These are phyloP conservation scores for Drymodes brunneopygia DNA, from an alignment of 2,113 vertebrate species.

Conservation along the genomic window DNA sequence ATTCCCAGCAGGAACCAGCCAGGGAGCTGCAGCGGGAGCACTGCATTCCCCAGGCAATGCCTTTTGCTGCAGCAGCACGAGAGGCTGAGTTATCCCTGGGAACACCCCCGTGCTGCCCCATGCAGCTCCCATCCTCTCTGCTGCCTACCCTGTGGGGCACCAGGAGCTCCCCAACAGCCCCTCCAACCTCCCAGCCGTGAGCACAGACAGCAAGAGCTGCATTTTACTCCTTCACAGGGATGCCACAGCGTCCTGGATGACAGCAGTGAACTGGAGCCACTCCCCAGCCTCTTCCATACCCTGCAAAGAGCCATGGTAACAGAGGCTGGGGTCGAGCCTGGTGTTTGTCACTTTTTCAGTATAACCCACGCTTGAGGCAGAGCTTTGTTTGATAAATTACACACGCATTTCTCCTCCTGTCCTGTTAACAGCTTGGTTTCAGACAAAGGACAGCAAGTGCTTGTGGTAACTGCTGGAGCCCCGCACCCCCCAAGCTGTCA, in stretches of 20 bases:
- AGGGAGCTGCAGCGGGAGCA: background rate
- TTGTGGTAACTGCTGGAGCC: background rate
- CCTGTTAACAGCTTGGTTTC: background rate
- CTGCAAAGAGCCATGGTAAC: background rate
- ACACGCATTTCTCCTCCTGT: background rate
- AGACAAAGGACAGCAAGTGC: background rate
- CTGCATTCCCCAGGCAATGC: background rate
- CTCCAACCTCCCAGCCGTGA: rapidly evolving
- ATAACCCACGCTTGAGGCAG: background rate
- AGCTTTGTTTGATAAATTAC: background rate
- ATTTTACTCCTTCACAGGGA: background rate
- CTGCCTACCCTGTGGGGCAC: background rate
- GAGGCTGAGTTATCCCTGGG: background rate
- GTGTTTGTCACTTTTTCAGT: background rate
- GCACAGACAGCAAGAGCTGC: background rate
- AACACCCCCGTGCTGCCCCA: rapidly evolving
- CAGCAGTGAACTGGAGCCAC: background rate
- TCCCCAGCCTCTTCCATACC: background rate
- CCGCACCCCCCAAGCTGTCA: background rate
- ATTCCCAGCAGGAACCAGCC: background rate
- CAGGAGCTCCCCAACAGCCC: background rate
- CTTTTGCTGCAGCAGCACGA: background rate
- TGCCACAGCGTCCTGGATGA: background rate
- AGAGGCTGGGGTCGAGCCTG: background rate
- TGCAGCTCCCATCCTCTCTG: background rate